Evolutionary conservation across 2,888 invertebrate species (phyloP).

Genomic region (Hyles lineata): DNA sequence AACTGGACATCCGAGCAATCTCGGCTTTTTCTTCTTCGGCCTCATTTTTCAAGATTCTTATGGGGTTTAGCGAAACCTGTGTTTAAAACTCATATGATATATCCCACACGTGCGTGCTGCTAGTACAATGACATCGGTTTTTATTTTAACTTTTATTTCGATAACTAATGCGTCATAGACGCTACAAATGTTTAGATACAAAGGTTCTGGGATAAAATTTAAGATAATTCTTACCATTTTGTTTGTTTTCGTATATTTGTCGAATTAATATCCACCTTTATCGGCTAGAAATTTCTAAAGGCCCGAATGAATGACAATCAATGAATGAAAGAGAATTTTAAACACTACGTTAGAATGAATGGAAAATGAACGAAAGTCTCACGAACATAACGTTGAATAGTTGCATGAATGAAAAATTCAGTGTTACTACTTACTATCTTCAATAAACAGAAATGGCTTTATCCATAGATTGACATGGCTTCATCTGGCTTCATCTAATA

Average conservation of each 20-base stretch:
- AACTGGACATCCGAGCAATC: conserved; percentile 98
- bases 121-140: conserved; percentile 53
- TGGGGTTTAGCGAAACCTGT: conserved; percentile 95
- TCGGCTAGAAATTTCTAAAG: not conserved
- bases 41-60: conserved; percentile 96
- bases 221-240: conserved; percentile 50
- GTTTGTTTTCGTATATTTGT: conserved; percentile 31
- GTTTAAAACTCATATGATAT: conserved; percentile 43
- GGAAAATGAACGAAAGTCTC: not conserved
- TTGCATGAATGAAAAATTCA: no score
- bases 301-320: no score
- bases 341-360: no score
- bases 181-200: not conserved
- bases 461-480: no score
- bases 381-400: no score
- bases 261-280: not conserved
- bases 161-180: not conserved
- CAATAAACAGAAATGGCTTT: no score
- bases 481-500: no score
- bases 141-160: conserved; percentile 34
- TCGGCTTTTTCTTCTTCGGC: conserved; percentile 99
- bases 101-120: conserved; percentile 61
- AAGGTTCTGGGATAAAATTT: conserved; percentile 32
- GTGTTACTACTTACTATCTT: no score
- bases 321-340: no score